phyloP scores from a whole-genome alignment of 2,113 vertebrate genomes.

The Phyllostomus discolor region DNA sequence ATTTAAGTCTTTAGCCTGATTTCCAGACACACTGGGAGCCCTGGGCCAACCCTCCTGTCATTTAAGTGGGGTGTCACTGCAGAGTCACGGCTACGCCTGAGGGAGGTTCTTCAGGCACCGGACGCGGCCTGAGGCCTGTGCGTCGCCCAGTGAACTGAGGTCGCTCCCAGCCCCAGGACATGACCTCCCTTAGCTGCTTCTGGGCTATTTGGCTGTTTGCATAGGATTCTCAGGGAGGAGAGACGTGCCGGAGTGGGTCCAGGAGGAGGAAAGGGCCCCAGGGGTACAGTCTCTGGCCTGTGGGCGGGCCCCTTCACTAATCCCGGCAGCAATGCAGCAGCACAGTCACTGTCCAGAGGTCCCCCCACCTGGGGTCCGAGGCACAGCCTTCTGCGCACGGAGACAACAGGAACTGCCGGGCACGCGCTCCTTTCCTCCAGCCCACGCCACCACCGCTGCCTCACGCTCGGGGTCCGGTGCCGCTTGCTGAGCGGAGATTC shows the following conservation, averaged over 20 bases:
- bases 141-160: not conserved
- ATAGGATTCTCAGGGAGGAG: not conserved
- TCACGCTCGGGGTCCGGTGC: not conserved
- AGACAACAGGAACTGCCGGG: rapidly evolving
- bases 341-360: rapidly evolving
- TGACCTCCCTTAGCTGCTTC: too few species aligned
- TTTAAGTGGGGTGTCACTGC: rapidly evolving
- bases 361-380: rapidly evolving
- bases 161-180: too few species aligned
- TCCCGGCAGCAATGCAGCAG: rapidly evolving
- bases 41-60: rapidly evolving
- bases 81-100: rapidly evolving
- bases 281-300: rapidly evolving
- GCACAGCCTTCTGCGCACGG: rapidly evolving
- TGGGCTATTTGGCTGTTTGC: too few species aligned
- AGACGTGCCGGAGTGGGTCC: rapidly evolving
- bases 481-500: not conserved
- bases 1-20: not conserved
- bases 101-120: too few species aligned
- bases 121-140: rapidly evolving
- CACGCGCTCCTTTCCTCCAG: not conserved
- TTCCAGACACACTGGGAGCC: not conserved
- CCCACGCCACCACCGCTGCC: rapidly evolving
- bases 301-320: rapidly evolving
- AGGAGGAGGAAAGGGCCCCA: rapidly evolving